Percentiles rank a stretch among this genome's conserved stretches.
Evolutionary conservation across 2,113 vertebrate genomes (phyloP).

Genomic region (Hylia prasina): DNA sequence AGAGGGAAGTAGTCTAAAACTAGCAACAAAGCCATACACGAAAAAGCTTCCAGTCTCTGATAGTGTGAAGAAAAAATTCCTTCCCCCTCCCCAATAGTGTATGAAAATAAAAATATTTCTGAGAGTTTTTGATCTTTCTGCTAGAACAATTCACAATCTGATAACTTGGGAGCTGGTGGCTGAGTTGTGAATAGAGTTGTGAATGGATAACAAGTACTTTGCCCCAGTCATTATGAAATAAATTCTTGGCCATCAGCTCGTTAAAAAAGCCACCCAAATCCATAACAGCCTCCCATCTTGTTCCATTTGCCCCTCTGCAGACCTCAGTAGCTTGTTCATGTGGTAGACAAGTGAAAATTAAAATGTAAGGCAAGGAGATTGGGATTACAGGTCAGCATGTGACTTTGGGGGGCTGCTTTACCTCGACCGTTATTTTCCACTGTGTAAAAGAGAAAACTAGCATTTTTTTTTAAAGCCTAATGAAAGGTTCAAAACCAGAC

Average conservation of each 20-base stretch:
- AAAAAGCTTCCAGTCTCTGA: neutral
- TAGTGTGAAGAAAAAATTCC: neutral
- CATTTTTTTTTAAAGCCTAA: neutral
- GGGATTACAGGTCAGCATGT: neutral
- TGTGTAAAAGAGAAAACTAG: neutral
- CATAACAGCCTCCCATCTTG: neutral
- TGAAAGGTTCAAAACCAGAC: neutral
- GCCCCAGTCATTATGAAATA: neutral
- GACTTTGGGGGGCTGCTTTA: neutral
- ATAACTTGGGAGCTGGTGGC: neutral
- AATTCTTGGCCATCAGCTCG: neutral
- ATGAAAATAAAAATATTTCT: neutral
- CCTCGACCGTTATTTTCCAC: neutral
- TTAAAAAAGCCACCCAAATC: neutral
- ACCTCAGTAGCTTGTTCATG: accelerated
- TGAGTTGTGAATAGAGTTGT: neutral
- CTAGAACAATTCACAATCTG: neutral
- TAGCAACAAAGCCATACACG: neutral
- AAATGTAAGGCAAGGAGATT: neutral
- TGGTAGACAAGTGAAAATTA: neutral
- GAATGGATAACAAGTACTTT: neutral
- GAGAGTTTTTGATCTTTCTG: neutral
- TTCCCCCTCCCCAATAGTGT: neutral
- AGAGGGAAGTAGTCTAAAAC: neutral
- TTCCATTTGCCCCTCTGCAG: neutral